Conservation (phyloP, 1,140 invertebrate species). For the Habropoda laboriosa region DNA sequence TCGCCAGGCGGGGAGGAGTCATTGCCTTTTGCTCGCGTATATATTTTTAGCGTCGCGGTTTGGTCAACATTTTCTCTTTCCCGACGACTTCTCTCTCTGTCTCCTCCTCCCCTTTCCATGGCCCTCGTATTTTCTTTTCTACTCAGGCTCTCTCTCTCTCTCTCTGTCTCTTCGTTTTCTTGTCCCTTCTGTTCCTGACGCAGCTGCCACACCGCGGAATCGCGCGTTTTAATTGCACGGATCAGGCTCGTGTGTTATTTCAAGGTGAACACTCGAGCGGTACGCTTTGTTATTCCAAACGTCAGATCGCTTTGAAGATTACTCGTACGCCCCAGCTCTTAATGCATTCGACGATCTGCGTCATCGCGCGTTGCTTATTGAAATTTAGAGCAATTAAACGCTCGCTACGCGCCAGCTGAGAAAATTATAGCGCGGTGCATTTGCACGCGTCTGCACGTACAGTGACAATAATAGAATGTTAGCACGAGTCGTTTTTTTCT, state of each 20-base stretch:
- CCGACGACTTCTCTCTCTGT: constrained; percentile 34
- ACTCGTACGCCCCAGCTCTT: background rate
- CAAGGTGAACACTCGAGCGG: constrained; percentile 46
- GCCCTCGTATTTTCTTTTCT: constrained; percentile 38
- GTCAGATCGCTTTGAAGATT: constrained; percentile 5
- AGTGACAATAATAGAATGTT: no score
- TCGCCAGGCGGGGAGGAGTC: constrained; percentile 58
- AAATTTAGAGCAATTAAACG: constrained; percentile 9
- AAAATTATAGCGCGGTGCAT: no score
- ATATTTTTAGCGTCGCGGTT: constrained; percentile 72
- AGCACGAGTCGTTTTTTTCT: no score
- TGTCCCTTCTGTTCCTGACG: constrained; percentile 35
- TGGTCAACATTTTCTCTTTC: constrained; percentile 73
- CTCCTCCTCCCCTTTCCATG: no score
- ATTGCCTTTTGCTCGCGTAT: constrained; percentile 71
- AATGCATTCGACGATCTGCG: background rate
- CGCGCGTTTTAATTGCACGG: constrained; percentile 63
- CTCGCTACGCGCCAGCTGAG: background rate
- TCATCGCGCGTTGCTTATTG: background rate
- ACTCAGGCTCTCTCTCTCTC: no score
- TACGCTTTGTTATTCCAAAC: constrained; percentile 5
- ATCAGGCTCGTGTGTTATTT: constrained; percentile 63
- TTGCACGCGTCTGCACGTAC: no score
- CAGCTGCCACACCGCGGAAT: constrained; percentile 60
- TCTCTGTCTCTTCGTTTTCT: constrained; percentile 49